These are phyloP conservation scores for Rhinoderma darwinii DNA, from an alignment of 2,113 vertebrate genomes.

Conservation along the genomic window DNA sequence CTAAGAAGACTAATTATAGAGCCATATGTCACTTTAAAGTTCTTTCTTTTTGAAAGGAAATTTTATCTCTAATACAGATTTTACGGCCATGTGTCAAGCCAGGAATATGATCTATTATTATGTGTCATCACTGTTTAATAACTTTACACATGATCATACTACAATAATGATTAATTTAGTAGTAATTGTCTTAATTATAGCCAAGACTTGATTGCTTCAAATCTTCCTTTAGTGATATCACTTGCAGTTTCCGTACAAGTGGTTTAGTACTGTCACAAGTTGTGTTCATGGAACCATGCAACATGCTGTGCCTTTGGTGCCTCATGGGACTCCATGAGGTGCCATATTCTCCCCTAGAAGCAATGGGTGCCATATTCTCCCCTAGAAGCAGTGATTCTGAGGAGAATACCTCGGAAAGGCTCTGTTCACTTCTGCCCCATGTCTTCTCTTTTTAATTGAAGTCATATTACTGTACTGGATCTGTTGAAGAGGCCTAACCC, in stretches of 20 bases:
- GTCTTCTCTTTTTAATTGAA: too few species aligned
- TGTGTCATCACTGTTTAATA: conserved; percentile 19
- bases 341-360: too few species aligned
- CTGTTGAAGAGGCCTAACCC: too few species aligned
- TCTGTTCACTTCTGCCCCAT: too few species aligned
- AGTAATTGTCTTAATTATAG: background rate
- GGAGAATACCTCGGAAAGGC: too few species aligned
- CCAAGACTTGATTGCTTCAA: background rate
- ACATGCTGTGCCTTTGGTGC: too few species aligned
- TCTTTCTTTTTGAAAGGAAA: conserved; percentile 70
- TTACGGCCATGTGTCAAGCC: background rate
- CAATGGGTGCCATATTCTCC: too few species aligned
- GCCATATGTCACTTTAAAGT: conserved; percentile 73
- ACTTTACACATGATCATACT: background rate
- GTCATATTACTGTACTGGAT: too few species aligned
- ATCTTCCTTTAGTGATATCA: background rate
- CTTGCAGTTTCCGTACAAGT: background rate
- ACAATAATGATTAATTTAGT: background rate
- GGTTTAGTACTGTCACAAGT: background rate
- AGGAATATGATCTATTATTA: background rate
- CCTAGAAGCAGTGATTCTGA: too few species aligned
- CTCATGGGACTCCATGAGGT: too few species aligned
- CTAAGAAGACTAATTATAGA: conserved; percentile 70
- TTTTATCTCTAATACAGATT: background rate
- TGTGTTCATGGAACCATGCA: background rate